These are phyloP conservation scores for Sanderia malayensis DNA, from an alignment of 30 jellyfish, hydroid and myxozoan genomes.

Conservation along the genomic window DNA sequence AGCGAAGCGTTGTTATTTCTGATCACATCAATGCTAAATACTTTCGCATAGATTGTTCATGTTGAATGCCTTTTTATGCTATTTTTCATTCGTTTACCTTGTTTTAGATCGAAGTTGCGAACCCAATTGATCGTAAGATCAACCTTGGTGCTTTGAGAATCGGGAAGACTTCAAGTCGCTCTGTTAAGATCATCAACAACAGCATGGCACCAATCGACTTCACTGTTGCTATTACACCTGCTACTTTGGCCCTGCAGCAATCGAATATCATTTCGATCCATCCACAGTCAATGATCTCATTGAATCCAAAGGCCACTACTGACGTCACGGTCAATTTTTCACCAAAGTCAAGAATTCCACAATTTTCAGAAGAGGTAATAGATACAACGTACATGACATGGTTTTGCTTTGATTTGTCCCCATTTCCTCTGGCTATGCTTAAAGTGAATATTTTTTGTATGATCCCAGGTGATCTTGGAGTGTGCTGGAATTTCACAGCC, in stretches of 20 bases:
- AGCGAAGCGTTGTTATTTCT: too few relatives aligned
- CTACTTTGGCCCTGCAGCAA: constrained; percentile 73
- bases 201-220: constrained; percentile 79
- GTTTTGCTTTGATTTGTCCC: too few relatives aligned
- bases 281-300: constrained; percentile 51
- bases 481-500: constrained; percentile 93
- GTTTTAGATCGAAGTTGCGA: constrained; percentile 82
- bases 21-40: too few relatives aligned
- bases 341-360: constrained; percentile 83
- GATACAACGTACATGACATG: too few relatives aligned
- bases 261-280: constrained; percentile 52
- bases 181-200: constrained; percentile 77
- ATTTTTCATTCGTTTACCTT: background rate
- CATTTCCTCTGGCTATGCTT: too few relatives aligned
- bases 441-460: too few relatives aligned
- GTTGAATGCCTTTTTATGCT: too few relatives aligned
- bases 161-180: constrained; percentile 53
- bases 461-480: constrained; percentile 81
- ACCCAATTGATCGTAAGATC: constrained; percentile 72
- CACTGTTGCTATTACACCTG: constrained; percentile 66
- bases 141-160: constrained; percentile 79
- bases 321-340: constrained; percentile 56
- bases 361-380: constrained; percentile 87
- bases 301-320: constrained; percentile 71
- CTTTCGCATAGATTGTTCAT: too few relatives aligned